These are phyloP conservation scores for Philopedon plagiatum DNA, from an alignment of 2,888 invertebrate species.

Conservation along the genomic window DNA sequence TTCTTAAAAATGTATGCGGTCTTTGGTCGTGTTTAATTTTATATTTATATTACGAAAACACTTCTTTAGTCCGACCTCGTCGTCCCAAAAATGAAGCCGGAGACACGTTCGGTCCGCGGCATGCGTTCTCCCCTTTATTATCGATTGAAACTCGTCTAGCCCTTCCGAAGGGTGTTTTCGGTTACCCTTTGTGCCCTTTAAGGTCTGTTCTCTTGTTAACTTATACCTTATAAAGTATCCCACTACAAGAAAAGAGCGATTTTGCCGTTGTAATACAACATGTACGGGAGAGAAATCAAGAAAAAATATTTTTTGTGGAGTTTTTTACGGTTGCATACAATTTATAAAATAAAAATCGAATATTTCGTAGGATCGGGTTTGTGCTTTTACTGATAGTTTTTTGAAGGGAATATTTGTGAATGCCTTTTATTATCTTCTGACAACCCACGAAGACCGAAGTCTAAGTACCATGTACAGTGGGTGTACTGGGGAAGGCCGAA, in stretches of 20 bases:
- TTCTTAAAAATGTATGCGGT: too few relatives aligned
- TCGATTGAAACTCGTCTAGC: constrained; percentile 50
- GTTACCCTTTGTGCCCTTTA: constrained; percentile 50
- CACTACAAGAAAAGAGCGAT: neutral
- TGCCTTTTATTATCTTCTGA: too few relatives aligned
- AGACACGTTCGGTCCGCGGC: constrained; percentile 42
- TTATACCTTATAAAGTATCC: constrained; percentile 18
- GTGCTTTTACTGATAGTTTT: too few relatives aligned
- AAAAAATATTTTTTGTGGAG: neutral
- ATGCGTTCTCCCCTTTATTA: constrained; percentile 47
- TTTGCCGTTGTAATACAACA: neutral
- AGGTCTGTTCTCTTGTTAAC: constrained; percentile 43
- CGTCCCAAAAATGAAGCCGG: constrained; percentile 43
- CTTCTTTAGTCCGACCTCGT: neutral
- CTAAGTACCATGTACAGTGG: too few relatives aligned
- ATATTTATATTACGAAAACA: too few relatives aligned
- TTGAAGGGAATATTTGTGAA: too few relatives aligned
- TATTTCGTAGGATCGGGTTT: too few relatives aligned
- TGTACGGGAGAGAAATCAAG: neutral
- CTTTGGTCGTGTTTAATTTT: too few relatives aligned
- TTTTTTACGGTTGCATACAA: too few relatives aligned
- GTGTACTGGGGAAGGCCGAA: too few relatives aligned
- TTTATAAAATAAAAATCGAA: too few relatives aligned
- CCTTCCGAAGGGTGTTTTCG: constrained; percentile 48
- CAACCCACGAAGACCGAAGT: too few relatives aligned